phyloP scores from a whole-genome alignment of 1,140 invertebrate genomes.

The Magallana angulata region DNA sequence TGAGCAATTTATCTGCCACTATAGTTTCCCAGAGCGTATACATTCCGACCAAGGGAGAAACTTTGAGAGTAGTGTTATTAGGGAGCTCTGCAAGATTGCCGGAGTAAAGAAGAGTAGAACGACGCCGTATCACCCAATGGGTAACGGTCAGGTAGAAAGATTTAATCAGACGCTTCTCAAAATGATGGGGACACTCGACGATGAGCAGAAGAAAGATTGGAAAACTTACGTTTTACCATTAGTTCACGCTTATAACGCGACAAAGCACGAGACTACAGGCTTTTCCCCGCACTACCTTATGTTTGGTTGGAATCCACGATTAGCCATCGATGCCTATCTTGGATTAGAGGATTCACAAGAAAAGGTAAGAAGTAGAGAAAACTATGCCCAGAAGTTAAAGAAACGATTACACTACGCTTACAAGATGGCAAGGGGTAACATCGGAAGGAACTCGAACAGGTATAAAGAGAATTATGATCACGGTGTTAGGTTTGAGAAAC shows the following conservation, averaged over 20 bases:
- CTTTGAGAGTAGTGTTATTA: slow-evolving; percentile 24
- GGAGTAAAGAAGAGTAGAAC: slow-evolving; percentile 30
- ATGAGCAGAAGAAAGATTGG: no score
- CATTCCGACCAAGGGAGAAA: slow-evolving; percentile 39
- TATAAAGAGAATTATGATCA: slow-evolving; percentile 1
- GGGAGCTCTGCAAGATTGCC: slow-evolving; percentile 27
- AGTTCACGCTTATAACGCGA: slow-evolving; percentile 1
- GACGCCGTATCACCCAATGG: slow-evolving; percentile 24
- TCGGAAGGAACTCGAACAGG: neutral
- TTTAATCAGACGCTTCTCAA: no score
- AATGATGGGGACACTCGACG: no score
- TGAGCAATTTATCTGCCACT: neutral
- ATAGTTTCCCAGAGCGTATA: slow-evolving; percentile 23
- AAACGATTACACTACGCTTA: neutral
- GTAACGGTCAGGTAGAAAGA: slow-evolving; percentile 12
- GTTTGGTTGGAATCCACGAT: slow-evolving; percentile 49
- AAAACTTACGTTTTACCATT: no score
- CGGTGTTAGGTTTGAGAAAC: neutral
- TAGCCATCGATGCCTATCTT: slow-evolving; percentile 49
- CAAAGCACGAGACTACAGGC: slow-evolving; percentile 36
- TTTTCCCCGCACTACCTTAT: slow-evolving; percentile 43
- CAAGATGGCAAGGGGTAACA: slow-evolving; percentile 9
- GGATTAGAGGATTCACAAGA: slow-evolving; percentile 13
- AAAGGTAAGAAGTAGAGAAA: neutral
- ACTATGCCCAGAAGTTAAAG: no score